phyloP scores from a whole-genome alignment of 1,140 invertebrate species.

The Platorchestia sp. region DNA sequence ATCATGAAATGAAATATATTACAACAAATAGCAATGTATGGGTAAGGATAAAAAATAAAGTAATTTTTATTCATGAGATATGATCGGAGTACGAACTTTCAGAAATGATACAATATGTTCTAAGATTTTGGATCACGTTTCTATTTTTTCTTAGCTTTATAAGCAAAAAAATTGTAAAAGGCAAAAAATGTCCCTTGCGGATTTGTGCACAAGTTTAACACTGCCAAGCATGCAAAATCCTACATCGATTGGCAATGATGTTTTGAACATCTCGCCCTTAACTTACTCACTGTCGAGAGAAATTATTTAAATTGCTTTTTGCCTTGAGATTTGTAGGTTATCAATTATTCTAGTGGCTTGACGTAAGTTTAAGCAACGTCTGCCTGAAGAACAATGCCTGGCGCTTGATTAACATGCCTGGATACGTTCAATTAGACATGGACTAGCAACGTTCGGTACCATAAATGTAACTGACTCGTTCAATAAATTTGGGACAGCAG shows the following conservation, averaged over 20 bases:
- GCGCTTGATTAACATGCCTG: neutral
- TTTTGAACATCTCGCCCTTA: neutral
- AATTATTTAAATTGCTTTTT: neutral
- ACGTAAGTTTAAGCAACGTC: neutral
- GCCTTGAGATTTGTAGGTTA: too few relatives aligned
- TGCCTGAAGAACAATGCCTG: neutral
- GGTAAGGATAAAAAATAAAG: too few relatives aligned
- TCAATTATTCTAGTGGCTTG: neutral
- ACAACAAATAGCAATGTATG: too few relatives aligned
- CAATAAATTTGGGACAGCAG: neutral
- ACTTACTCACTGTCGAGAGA: neutral
- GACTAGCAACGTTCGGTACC: neutral
- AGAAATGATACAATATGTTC: neutral
- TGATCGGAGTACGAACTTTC: neutral
- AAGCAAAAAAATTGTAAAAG: neutral
- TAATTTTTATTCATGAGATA: too few relatives aligned
- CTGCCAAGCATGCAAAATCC: neutral
- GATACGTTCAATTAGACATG: constrained; percentile 42
- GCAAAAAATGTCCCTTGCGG: too few relatives aligned
- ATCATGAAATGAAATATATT: neutral
- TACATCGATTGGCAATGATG: neutral
- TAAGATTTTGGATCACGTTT: neutral
- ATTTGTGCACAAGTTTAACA: neutral
- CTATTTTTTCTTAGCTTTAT: neutral
- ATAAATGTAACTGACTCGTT: neutral